Evolutionary conservation across 2,113 vertebrate genomes (phyloP), one percentile per base, ranked within the genome.

Genomic region (Columba livia): DNA sequence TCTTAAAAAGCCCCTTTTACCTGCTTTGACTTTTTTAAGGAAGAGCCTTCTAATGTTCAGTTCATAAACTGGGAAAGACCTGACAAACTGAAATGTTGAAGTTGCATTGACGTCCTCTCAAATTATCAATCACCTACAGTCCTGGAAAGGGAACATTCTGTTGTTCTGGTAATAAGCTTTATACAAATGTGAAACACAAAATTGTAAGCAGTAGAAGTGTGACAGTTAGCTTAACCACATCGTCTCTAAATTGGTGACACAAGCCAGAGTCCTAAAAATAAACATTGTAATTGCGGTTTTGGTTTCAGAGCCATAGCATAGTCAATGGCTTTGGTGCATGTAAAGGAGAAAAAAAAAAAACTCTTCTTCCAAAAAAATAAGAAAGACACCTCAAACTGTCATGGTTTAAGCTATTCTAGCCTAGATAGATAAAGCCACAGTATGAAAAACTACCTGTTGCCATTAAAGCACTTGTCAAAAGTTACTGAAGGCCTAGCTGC

Each of bases 141-240:
- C 29, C 44, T 47, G 44, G 38, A 72, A 66, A 34, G 91, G 85
- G 87, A 87, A 74, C 71, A 72, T 77, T 85, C 93, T 77, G 95
- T 85, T 93, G 44, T 88, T 94, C 48, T 78, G 90, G 91, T 71
- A 57, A 86, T 25, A 50, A 84, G 77, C 75, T 96, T 92, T 91
- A 92, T 95, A 73, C 85, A 92, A 28, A 92, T 18, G 61, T 38
- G 83, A 90, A 95, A 82, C 71, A 66, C 69, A 79, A 79, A 94
- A 89, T 31, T 92, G 93, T 79, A 90, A 94, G 94, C 88, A 79
- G 93, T 56, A 50, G 48, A 79, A 97, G 66, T 10, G 88, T 18
- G 95, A 95, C 94, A 50, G 95, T 96, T 97, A 91, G 93, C 79
- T 84, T 87, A 95, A 97, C 97, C 97, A 94, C 97, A 98, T 97